Base-by-base conservation (phyloP, 2,888 invertebrate genomes). In the Caprella mutica region DNA sequence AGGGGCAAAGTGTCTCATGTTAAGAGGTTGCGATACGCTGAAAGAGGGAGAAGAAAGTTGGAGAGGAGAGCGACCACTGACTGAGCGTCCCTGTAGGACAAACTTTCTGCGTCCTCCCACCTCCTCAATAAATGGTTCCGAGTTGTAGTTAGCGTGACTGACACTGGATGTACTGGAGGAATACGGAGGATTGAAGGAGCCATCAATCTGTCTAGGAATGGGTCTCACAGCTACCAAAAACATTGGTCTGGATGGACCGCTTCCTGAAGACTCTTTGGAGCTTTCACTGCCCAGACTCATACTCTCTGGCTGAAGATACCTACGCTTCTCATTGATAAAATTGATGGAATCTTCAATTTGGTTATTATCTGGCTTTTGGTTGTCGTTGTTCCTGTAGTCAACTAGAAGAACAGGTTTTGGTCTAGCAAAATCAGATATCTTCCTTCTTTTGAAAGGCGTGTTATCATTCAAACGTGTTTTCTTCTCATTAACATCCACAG, bases 1-100 rank as follows among this genome's bases (percentile, higher is more conserved):
- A 5, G 55, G 55, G 24, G 46, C 30, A 12, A 54, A 42, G 39
- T 55, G 55, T 12, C 44, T 44, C n/a, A 55, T 33, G 44, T 55
- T 46, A 14, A 48, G 30, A 14, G 48, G 48, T 8, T 48, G 21
- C 19, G 48, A 48, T 14, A 48, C 48, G 19, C 48, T 48, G 30
- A 48, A 48, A n/a, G 48, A 48, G n/a, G 48, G 48, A 21, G 48
- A 48, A 2, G 48, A 48, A 14, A 48, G 30, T 6, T 48, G 48
- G n/a, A 48, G 29, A 8, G 48, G 48, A 30, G 29, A 27, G 19
- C 48, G 21, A n/a, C 27, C 48, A 1, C 29, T 30, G 5, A 29
- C 26, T 26, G 30, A 40, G 4, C 40, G 40, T n/a, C 29, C 29
- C 40, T 40, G 40, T 14, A 42, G 55, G 17, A 55, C 23, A 21